phyloP scores from a whole-genome alignment of 2,113 vertebrate genomes.

The rabbit (Oryctolagus cuniculus) region mOryCun1.1 NC_091435.1:120443501-120444000 shows the following conservation, averaged over 20 bases:
- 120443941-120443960: too few relatives aligned
- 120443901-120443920: too few relatives aligned
- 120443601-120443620: background rate
- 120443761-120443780: background rate
- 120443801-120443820: too few relatives aligned
- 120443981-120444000: too few relatives aligned
- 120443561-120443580: constrained; percentile 40
- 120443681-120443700: background rate
- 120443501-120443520: background rate
- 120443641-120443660: background rate
- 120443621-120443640: background rate
- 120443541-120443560: constrained; percentile 25
- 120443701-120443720: constrained; percentile 7
- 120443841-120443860: too few relatives aligned
- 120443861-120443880: too few relatives aligned
- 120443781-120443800: too few relatives aligned
- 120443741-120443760: background rate
- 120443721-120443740: constrained; percentile 26
- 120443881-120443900: too few relatives aligned
- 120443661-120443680: too few relatives aligned
- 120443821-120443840: too few relatives aligned
- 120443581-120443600: background rate
- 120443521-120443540: constrained; percentile 9
- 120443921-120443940: too few relatives aligned
- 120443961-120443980: too few relatives aligned